Evolutionary conservation across 2,113 vertebrate species (phyloP).

Genomic region (Ailuropoda melanoleuca): DNA sequence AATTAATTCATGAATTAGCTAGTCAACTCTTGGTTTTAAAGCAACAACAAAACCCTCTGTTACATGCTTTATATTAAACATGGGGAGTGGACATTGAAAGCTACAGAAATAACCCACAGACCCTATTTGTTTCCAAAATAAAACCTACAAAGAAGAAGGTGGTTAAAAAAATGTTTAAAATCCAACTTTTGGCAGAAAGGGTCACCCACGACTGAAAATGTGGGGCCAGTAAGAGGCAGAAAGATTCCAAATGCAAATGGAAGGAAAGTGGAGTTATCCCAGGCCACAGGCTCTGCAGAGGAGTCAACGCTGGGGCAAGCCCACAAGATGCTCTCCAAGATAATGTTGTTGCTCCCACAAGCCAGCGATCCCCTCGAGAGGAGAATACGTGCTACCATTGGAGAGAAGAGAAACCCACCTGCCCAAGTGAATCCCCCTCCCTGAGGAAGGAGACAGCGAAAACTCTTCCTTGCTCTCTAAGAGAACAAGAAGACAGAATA

Average conservation of each 20-base stretch:
- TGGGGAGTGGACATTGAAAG: background rate
- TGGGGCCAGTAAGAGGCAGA: background rate
- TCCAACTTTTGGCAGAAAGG: constrained; percentile 34
- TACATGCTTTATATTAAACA: background rate
- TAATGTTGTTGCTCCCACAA: background rate
- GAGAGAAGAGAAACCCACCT: background rate
- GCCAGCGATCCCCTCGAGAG: background rate
- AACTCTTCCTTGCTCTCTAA: background rate
- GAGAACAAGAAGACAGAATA: background rate
- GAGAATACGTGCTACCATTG: fast-evolving
- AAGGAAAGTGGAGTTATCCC: background rate
- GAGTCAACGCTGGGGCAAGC: no score
- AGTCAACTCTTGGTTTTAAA: background rate
- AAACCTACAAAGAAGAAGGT: background rate
- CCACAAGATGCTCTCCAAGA: no score
- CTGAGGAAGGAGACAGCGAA: background rate
- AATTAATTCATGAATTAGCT: background rate
- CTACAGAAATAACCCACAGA: background rate
- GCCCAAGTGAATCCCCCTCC: background rate
- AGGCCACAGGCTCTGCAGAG: background rate
- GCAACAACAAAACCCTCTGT: background rate
- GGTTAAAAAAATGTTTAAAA: background rate
- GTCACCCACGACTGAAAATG: constrained; percentile 38
- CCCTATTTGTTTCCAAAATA: background rate
- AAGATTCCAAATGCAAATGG: constrained; percentile 35